These are phyloP conservation scores for Drosophila equinoxialis DNA, from an alignment of 1,140 invertebrate species.

Conservation along the genomic window DNA sequence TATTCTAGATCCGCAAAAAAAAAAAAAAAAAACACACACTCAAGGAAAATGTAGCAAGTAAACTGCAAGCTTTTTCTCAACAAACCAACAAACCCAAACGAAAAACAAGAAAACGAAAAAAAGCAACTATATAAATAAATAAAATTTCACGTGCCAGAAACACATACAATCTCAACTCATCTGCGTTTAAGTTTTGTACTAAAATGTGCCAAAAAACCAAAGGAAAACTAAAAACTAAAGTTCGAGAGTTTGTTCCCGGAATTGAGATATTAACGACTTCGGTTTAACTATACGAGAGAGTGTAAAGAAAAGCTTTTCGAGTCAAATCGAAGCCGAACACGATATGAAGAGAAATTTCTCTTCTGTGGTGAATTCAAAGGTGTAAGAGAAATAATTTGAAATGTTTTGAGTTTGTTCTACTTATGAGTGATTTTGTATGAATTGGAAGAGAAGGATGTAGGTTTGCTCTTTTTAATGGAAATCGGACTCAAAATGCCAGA, in stretches of 20 bases:
- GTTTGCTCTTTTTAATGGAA: background rate
- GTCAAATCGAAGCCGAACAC: background rate
- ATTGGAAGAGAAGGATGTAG: background rate
- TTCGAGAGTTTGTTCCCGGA: constrained; percentile 9
- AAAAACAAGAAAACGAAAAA: constrained; percentile 22
- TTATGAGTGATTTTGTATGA: background rate
- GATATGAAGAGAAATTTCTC: background rate
- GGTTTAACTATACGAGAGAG: constrained; percentile 14
- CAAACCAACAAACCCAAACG: constrained; percentile 20
- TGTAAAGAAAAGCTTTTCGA: constrained; percentile 1
- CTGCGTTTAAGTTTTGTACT: constrained; percentile 62
- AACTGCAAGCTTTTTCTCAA: constrained; percentile 44
- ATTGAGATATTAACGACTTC: constrained; percentile 10
- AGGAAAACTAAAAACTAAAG: constrained; percentile 10
- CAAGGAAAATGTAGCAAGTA: constrained; percentile 8
- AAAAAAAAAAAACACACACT: constrained; percentile 13
- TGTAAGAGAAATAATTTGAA: background rate
- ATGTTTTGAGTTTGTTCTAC: background rate
- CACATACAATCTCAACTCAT: constrained; percentile 35
- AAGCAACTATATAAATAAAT: constrained; percentile 68
- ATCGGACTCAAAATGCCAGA: background rate
- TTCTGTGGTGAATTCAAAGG: constrained; percentile 9
- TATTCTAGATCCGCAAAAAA: constrained; percentile 13
- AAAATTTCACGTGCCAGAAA: constrained; percentile 64
- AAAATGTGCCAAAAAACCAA: constrained; percentile 60